Conservation (phyloP, 2,888 invertebrate species). For the Watsonalla cultraria region DNA sequence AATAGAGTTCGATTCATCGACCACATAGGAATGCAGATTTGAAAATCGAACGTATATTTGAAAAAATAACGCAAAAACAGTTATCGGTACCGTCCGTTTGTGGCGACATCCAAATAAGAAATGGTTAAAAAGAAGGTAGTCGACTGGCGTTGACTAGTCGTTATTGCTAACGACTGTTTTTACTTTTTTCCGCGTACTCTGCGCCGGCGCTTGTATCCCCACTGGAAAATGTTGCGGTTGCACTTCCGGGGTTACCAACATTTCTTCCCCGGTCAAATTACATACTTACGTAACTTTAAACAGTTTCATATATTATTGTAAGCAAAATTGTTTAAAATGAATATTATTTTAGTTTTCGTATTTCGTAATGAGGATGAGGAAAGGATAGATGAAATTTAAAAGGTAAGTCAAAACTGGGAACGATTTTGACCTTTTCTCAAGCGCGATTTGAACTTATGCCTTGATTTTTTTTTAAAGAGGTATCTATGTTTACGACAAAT, state of each 20-base stretch:
- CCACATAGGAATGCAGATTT: conserved; percentile 14
- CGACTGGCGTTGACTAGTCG: conserved; percentile 33
- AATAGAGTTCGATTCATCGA: conserved; percentile 12
- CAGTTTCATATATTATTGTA: no score
- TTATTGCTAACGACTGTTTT: conserved; percentile 70
- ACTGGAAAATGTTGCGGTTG: conserved; percentile 58
- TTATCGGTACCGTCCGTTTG: conserved; percentile 41
- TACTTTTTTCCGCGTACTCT: conserved; percentile 65
- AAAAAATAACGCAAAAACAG: conserved; percentile 10
- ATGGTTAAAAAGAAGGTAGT: conserved; percentile 58
- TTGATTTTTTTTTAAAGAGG: no score
- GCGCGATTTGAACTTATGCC: no score
- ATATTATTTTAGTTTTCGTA: no score
- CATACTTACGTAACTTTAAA: conserved; percentile 6
- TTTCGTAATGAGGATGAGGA: no score
- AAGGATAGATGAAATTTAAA: no score
- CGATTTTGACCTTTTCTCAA: no score
- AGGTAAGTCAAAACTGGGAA: no score
- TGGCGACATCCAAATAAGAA: conserved; percentile 60
- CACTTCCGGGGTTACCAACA: conserved; percentile 42
- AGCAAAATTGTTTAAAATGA: no score
- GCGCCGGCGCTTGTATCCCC: conserved; percentile 65
- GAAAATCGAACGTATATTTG: conserved; percentile 8
- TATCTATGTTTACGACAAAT: no score
- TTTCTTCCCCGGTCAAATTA: conserved; percentile 25